phyloP scores from a whole-genome alignment of 1,140 invertebrate species.

The Drosophila elegans region DNA sequence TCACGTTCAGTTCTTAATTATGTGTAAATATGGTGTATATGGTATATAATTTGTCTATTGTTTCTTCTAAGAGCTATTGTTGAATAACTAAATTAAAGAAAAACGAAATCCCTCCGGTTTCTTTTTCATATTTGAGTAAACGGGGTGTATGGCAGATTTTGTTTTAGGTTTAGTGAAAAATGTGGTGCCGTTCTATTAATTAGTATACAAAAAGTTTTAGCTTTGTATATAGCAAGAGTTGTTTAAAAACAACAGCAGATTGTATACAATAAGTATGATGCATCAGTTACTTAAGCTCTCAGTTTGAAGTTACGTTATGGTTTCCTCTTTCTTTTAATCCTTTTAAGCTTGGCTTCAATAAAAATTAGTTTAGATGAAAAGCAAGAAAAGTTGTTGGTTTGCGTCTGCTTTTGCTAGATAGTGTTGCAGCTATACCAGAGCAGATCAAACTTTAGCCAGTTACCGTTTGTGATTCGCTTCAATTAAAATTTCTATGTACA shows the following conservation, averaged over 20 bases:
- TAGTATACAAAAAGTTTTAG: constrained; percentile 50
- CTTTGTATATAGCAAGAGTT: constrained; percentile 24
- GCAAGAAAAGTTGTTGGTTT: constrained; percentile 24
- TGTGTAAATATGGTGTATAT: constrained; percentile 29
- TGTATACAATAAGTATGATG: constrained; percentile 56
- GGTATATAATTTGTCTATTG: constrained; percentile 65
- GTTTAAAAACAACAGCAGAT: constrained; percentile 45
- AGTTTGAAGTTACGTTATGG: constrained; percentile 48
- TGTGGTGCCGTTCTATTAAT: constrained; percentile 35
- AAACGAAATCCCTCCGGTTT: constrained; percentile 45
- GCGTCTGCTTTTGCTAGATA: constrained; percentile 1
- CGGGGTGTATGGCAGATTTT: constrained; percentile 54
- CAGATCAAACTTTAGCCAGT: constrained; percentile 51
- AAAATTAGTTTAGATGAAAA: constrained; percentile 64
- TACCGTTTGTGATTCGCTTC: constrained; percentile 23
- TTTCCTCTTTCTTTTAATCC: constrained; percentile 17
- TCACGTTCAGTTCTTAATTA: constrained; percentile 51
- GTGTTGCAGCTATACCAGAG: not conserved
- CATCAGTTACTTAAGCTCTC: constrained; percentile 68
- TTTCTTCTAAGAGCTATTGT: constrained; percentile 40
- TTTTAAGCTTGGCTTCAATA: constrained; percentile 69
- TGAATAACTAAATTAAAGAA: constrained; percentile 30
- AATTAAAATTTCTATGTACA: constrained; percentile 33
- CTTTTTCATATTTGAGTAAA: constrained; percentile 70
- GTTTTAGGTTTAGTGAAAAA: constrained; percentile 29